phyloP scores from a whole-genome alignment of 2,888 invertebrate genomes.

The Euzophera pinguis region DNA sequence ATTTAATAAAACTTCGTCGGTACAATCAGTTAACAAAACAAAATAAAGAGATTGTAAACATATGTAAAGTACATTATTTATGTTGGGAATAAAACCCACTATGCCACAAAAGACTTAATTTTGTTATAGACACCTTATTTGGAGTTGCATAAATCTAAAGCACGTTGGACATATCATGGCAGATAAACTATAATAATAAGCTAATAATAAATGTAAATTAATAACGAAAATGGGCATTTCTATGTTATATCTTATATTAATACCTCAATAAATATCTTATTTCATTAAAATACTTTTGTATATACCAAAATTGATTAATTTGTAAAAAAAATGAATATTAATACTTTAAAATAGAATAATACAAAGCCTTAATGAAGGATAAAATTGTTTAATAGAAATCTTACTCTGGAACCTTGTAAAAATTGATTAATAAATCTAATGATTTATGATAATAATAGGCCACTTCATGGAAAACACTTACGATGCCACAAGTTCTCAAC shows the following conservation, averaged over 20 bases:
- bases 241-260: conserved; percentile 21
- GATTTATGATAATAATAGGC: conserved; percentile 63
- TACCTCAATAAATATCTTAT: conserved; percentile 30
- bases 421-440: conserved; percentile 43
- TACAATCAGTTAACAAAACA: no score
- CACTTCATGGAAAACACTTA: conserved; percentile 57
- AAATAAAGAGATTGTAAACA: no score
- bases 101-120: no score
- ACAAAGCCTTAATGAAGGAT: conserved; percentile 59
- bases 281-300: conserved; percentile 26
- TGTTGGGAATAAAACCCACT: no score
- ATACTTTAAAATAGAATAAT: conserved; percentile 67
- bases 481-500: conserved; percentile 59
- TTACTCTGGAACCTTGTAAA: conserved; percentile 62
- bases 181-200: conserved; percentile 1
- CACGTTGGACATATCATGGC: conserved; percentile 1
- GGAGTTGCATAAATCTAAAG: not conserved
- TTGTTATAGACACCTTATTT: not conserved
- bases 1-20: no score
- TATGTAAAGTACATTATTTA: no score
- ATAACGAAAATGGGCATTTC: conserved; percentile 10
- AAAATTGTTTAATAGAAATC: conserved; percentile 65
- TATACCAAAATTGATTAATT: conserved; percentile 37
- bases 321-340: conserved; percentile 52
- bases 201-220: conserved; percentile 18